Evolutionary conservation across 2,797 vertebrate genomes (phyloP).

Genomic region (Pseudocheirus occidentalis): DNA sequence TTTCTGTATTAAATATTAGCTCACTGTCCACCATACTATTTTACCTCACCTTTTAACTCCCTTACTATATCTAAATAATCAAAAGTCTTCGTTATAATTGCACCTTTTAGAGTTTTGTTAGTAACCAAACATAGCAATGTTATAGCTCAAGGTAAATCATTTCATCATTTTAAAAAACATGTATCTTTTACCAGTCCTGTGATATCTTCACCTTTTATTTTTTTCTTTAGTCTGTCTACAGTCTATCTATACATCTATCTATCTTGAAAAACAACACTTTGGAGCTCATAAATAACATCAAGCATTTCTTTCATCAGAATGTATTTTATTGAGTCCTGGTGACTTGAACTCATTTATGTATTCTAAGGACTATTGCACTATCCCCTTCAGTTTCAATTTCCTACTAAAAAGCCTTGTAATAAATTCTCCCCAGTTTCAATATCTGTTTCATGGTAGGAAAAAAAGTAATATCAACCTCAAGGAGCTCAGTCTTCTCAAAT

Average conservation of each 20-base stretch:
- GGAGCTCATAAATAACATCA: not conserved
- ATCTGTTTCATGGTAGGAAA: not conserved
- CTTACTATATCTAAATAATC: not conserved
- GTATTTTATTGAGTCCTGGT: not conserved
- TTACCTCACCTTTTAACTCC: not conserved
- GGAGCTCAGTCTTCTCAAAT: not conserved
- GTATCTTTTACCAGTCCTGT: not conserved
- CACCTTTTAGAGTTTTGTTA: not conserved
- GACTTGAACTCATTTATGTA: not conserved
- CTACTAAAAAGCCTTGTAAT: not conserved
- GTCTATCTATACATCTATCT: not conserved
- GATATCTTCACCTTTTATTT: not conserved
- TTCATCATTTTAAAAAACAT: not conserved
- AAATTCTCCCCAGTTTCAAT: not conserved
- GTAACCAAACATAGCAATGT: not conserved
- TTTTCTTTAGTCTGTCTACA: not conserved
- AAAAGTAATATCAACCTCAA: not conserved
- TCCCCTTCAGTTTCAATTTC: not conserved
- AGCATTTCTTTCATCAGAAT: not conserved
- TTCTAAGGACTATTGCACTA: not conserved
- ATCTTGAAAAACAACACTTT: not conserved
- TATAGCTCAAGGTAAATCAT: not conserved
- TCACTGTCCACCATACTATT: not conserved
- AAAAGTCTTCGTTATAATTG: not conserved
- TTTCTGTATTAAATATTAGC: not conserved